These are phyloP conservation scores for Aleadryas rufinucha DNA, from an alignment of 2,113 vertebrate genomes.

Conservation along the genomic window DNA sequence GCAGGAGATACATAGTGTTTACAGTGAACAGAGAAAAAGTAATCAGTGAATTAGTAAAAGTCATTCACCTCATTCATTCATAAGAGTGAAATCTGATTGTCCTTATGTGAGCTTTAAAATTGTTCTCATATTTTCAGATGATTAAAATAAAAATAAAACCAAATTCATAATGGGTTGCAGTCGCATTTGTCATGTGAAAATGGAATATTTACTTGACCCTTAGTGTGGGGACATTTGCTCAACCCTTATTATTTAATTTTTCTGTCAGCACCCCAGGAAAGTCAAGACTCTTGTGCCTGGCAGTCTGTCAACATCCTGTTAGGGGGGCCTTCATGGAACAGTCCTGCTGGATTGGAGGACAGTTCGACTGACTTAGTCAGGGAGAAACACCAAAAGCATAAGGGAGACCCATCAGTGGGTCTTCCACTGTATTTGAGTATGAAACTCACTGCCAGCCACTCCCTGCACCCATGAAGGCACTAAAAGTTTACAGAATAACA, in stretches of 20 bases:
- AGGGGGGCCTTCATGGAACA: not conserved
- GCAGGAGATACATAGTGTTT: not conserved
- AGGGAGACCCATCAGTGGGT: fast-evolving
- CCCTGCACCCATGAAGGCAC: fast-evolving
- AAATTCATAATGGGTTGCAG: not conserved
- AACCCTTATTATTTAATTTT: not conserved
- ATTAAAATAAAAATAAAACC: not conserved
- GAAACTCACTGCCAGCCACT: too few relatives aligned
- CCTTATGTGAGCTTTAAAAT: not conserved
- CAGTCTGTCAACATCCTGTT: not conserved
- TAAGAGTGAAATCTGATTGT: not conserved
- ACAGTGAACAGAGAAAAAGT: not conserved
- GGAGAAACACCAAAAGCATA: not conserved
- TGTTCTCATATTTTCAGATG: not conserved
- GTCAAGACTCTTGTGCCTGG: not conserved
- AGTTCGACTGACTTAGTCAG: not conserved
- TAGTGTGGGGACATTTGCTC: not conserved
- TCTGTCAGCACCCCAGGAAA: not conserved
- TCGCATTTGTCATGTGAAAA: not conserved
- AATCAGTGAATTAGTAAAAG: not conserved
- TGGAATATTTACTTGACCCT: not conserved
- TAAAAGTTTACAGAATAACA: not conserved
- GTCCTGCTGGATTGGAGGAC: not conserved
- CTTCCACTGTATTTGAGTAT: not conserved
- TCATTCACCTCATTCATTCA: not conserved